Percentiles rank a stretch among this genome's conserved stretches.
Conservation (phyloP, 2,888 invertebrate genomes). For the Scaptomyza flava region DNA sequence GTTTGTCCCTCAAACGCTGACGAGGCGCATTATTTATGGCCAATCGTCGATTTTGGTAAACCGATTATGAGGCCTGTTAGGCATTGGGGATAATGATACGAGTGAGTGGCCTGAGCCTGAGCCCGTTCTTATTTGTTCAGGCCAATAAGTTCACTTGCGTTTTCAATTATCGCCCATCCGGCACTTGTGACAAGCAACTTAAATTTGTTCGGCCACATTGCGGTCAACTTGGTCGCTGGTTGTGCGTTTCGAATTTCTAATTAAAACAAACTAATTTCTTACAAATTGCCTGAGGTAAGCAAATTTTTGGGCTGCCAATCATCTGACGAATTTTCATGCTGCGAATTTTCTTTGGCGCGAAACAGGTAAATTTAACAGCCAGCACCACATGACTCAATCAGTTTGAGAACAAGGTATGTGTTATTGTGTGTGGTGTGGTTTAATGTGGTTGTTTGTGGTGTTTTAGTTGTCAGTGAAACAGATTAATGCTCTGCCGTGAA, state of each 20-base stretch:
- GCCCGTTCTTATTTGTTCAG: neutral
- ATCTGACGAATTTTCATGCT: slow-evolving; percentile 41
- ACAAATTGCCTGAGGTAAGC: slow-evolving; percentile 47
- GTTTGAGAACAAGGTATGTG: slow-evolving; percentile 5
- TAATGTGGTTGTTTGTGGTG: slow-evolving; percentile 4
- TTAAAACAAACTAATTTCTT: slow-evolving; percentile 70
- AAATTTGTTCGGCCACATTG: neutral
- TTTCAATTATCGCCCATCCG: slow-evolving; percentile 48
- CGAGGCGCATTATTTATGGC: slow-evolving; percentile 61
- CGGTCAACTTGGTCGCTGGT: neutral
- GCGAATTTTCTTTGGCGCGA: slow-evolving; percentile 40
- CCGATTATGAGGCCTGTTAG: slow-evolving; percentile 48
- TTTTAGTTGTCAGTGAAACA: slow-evolving; percentile 62
- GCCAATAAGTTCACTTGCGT: slow-evolving; percentile 14
- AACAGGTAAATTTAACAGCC: slow-evolving; percentile 29
- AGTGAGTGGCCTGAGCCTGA: slow-evolving; percentile 20
- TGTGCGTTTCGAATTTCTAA: slow-evolving; percentile 65
- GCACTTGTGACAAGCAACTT: slow-evolving; percentile 20
- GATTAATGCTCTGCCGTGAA: slow-evolving; percentile 70
- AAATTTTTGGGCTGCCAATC: slow-evolving; percentile 52
- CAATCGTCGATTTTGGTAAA: slow-evolving; percentile 40
- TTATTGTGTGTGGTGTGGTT: neutral
- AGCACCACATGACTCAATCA: slow-evolving; percentile 28
- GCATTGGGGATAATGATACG: slow-evolving; percentile 31
- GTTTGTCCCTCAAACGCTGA: slow-evolving; percentile 37